Evolutionary conservation across 37 sponge, comb jelly and placozoan species (phyloP).

Genomic region (Bolinopsis microptera): DNA sequence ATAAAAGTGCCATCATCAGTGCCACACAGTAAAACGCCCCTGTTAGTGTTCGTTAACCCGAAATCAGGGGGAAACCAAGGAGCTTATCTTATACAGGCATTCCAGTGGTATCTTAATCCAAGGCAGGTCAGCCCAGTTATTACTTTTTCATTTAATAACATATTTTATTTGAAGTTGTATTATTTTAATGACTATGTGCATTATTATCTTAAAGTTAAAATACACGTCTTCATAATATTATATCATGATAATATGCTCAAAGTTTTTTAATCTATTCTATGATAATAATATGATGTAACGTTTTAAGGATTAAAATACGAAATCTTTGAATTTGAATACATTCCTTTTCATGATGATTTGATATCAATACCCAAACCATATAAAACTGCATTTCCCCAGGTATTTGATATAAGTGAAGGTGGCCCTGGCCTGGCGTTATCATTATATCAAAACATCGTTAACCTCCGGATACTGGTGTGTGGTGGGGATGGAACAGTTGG

Average conservation of each 20-base stretch:
- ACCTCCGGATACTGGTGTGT: conserved; percentile 59
- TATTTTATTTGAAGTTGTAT: too few relatives aligned
- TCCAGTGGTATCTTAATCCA: conserved; percentile 57
- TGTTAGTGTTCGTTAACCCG: conserved; percentile 60
- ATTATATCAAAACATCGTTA: conserved; percentile 37
- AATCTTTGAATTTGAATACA: too few relatives aligned
- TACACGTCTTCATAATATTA: too few relatives aligned
- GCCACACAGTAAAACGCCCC: conserved; percentile 59
- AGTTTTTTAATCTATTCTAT: too few relatives aligned
- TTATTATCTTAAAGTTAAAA: too few relatives aligned
- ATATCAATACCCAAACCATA: too few relatives aligned
- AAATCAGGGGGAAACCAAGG: conserved; percentile 63
- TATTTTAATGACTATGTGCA: too few relatives aligned
- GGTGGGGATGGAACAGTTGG: conserved; percentile 60
- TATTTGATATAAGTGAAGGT: conserved; percentile 56
- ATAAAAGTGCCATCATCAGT: conserved; percentile 65
- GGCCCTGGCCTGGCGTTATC: conserved; percentile 31
- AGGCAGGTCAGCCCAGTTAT: conserved; percentile 11
- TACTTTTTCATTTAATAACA: too few relatives aligned
- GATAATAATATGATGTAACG: too few relatives aligned
- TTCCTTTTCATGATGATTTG: too few relatives aligned
- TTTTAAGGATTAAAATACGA: too few relatives aligned
- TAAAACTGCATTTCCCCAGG: background rate
- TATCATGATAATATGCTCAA: too few relatives aligned
- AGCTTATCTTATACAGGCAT: conserved; percentile 60